A percentile compares a stretch with the other conserved stretches of the same genome.
phyloP scores from a whole-genome alignment of 2,113 vertebrate species.

The Irena cyanogastra region DNA sequence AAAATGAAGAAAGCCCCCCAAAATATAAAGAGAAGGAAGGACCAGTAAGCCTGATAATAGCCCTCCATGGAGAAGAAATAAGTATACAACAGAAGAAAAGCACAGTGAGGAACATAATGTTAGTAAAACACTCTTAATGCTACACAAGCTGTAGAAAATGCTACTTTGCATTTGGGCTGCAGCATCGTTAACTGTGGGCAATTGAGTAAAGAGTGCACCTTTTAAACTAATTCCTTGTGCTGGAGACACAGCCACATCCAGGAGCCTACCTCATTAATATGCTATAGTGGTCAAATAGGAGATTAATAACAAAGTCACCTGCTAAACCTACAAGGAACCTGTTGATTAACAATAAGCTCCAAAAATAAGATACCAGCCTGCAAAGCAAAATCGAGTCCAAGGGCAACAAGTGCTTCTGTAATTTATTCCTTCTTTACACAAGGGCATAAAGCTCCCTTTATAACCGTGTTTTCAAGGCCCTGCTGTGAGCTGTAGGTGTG shows the following conservation, averaged over 20 bases:
- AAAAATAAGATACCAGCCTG: slow-evolving; percentile 81
- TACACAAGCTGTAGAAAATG: slow-evolving; percentile 71
- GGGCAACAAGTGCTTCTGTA: slow-evolving; percentile 84
- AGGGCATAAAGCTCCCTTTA: slow-evolving; percentile 83
- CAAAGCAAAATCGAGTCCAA: slow-evolving; percentile 79
- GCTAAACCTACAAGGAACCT: slow-evolving; percentile 80
- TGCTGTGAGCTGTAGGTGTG: slow-evolving; percentile 84
- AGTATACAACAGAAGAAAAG: slow-evolving; percentile 74
- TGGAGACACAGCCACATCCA: slow-evolving; percentile 63
- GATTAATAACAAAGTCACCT: slow-evolving; percentile 84
- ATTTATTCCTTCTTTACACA: slow-evolving; percentile 82
- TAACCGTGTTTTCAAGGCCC: slow-evolving; percentile 80
- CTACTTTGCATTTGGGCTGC: slow-evolving; percentile 75
- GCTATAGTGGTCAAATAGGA: slow-evolving; percentile 75
- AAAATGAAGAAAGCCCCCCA: slow-evolving; percentile 45
- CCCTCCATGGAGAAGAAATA: slow-evolving; percentile 71
- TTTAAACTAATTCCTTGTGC: slow-evolving; percentile 73
- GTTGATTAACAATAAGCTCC: slow-evolving; percentile 82
- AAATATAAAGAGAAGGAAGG: slow-evolving; percentile 70
- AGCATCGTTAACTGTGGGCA: slow-evolving; percentile 68
- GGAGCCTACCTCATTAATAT: slow-evolving; percentile 77
- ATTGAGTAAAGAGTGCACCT: slow-evolving; percentile 73
- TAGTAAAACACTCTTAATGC: slow-evolving; percentile 76
- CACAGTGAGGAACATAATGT: slow-evolving; percentile 75
- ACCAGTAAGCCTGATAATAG: slow-evolving; percentile 72